These are phyloP conservation scores for Dastarcus helophoroides DNA, from an alignment of 2,888 invertebrate genomes.

Conservation along the genomic window DNA sequence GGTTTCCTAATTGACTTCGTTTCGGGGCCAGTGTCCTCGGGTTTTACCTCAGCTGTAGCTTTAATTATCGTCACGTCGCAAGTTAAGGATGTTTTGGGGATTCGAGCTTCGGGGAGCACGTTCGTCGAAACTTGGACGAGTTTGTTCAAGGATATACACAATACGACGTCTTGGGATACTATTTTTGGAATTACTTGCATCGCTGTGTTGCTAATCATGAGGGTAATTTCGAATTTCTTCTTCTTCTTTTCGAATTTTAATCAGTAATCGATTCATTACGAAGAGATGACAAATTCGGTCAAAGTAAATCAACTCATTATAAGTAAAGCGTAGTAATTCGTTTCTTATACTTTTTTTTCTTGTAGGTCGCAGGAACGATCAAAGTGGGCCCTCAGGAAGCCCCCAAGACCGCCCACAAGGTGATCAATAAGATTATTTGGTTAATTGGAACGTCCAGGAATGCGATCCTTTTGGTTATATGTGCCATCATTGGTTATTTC, in stretches of 20 bases:
- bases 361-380: constrained; percentile 52
- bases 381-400: constrained; percentile 47
- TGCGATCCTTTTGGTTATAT: constrained; percentile 68
- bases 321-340: not conserved
- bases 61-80: constrained; percentile 84
- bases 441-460: constrained; percentile 70
- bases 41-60: constrained; percentile 84
- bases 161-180: constrained; percentile 60
- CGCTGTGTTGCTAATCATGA: constrained; percentile 59
- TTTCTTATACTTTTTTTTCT: constrained; percentile 13
- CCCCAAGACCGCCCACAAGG: constrained; percentile 2
- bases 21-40: constrained; percentile 79
- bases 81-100: constrained; percentile 70
- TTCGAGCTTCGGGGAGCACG: constrained; percentile 58
- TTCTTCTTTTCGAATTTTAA: no score
- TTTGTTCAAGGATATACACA: constrained; percentile 53
- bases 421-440: constrained; percentile 58
- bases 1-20: constrained; percentile 83
- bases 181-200: constrained; percentile 66
- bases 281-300: not conserved
- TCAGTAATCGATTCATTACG: no score
- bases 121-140: constrained; percentile 69
- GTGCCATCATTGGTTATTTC: constrained; percentile 58
- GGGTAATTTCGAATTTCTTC: constrained; percentile 43
- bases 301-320: not conserved